phyloP scores from a whole-genome alignment of 2,113 vertebrate species.

The Orientallactaga bullata region DNA sequence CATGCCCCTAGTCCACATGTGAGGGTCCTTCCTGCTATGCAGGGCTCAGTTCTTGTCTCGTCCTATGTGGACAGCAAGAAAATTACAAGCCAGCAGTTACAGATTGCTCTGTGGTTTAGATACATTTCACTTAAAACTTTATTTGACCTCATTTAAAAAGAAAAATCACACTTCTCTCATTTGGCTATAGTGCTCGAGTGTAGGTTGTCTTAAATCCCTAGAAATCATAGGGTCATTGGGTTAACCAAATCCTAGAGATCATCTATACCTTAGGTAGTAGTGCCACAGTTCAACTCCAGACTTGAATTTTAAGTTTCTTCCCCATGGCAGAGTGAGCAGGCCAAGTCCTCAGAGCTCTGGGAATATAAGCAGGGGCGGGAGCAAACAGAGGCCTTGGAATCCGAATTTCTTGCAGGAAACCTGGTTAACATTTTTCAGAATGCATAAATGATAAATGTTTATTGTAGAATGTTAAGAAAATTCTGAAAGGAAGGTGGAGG shows the following conservation, averaged over 20 bases:
- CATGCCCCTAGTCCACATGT: background rate
- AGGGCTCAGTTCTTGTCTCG: background rate
- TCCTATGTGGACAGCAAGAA: background rate
- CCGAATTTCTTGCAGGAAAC: background rate
- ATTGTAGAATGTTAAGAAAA: background rate
- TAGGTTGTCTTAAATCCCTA: background rate
- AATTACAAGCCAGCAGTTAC: background rate
- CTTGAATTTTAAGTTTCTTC: background rate
- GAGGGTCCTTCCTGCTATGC: too few relatives aligned
- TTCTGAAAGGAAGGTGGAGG: background rate
- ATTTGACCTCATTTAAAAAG: constrained; percentile 15
- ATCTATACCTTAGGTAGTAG: background rate
- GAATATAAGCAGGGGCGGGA: fast-evolving
- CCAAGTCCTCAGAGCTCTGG: too few relatives aligned
- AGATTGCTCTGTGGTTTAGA: background rate
- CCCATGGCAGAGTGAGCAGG: background rate
- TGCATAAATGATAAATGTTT: background rate
- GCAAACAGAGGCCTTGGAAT: background rate
- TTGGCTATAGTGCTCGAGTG: background rate
- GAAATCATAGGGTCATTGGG: background rate
- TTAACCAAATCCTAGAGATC: background rate
- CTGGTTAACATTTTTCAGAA: background rate
- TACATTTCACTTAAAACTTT: background rate
- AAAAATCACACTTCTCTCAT: background rate
- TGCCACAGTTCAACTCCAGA: background rate